Evolutionary conservation across 2,113 vertebrate genomes (phyloP).

Genomic region (Larimichthys polyactis): DNA sequence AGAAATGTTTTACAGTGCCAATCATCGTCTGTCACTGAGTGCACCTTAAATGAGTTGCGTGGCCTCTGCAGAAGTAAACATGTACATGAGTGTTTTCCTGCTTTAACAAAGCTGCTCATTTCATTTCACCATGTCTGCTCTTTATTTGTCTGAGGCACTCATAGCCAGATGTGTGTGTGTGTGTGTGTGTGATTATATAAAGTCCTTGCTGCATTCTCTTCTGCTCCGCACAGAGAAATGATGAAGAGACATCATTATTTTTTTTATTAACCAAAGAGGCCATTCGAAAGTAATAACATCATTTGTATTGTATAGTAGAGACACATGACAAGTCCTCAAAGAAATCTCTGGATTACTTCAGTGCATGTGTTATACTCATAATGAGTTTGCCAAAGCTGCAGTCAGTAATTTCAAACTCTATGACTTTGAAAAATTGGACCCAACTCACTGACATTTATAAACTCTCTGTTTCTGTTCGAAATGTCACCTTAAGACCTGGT

Average conservation of each 20-base stretch:
- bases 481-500: no score
- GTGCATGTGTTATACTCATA: not conserved
- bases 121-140: slow-evolving; percentile 6
- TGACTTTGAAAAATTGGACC: not conserved
- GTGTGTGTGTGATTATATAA: slow-evolving; percentile 19
- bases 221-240: not conserved
- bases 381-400: not conserved
- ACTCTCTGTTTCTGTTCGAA: not conserved
- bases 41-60: not conserved
- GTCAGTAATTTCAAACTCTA: not conserved
- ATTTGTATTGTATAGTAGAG: not conserved
- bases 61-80: not conserved
- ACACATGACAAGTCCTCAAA: not conserved
- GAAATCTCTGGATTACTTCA: not conserved
- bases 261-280: not conserved
- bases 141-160: no score
- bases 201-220: not conserved
- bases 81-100: not conserved
- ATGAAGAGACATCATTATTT: not conserved
- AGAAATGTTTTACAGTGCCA: not conserved
- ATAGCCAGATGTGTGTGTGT: no score
- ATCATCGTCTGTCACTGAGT: not conserved
- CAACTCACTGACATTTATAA: not conserved
- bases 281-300: not conserved
- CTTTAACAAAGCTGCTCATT: not conserved